Evolutionary conservation across 1,140 invertebrate species (phyloP).

Genomic region (Halyomorpha halys): DNA sequence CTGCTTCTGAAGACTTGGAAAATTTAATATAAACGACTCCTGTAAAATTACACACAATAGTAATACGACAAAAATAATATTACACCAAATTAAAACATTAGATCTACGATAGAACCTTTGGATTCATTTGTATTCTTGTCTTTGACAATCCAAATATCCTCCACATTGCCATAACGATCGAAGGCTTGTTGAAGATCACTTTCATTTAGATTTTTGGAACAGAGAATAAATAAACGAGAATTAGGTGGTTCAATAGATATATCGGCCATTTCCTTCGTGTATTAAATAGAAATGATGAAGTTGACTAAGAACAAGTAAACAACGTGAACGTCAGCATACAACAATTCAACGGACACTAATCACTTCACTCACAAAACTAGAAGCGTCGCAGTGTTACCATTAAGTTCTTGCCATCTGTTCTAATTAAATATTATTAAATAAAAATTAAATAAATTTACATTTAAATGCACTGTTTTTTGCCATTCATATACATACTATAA

Average conservation of each 20-base stretch:
- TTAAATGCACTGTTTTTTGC: too few relatives aligned
- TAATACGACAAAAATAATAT: slow-evolving; percentile 3
- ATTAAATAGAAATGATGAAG: too few relatives aligned
- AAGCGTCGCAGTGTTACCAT: too few relatives aligned
- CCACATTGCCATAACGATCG: slow-evolving; percentile 68
- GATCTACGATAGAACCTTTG: slow-evolving; percentile 53
- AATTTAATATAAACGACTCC: slow-evolving; percentile 74
- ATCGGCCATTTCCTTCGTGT: slow-evolving; percentile 12
- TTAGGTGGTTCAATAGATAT: slow-evolving; percentile 54
- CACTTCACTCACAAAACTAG: too few relatives aligned
- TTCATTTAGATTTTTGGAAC: slow-evolving; percentile 67
- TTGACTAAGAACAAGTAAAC: too few relatives aligned
- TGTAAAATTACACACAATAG: slow-evolving; percentile 35
- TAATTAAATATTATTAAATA: too few relatives aligned
- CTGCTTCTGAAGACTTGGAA: slow-evolving; percentile 74
- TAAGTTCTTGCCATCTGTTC: too few relatives aligned
- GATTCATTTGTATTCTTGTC: slow-evolving; percentile 72
- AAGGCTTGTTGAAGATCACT: slow-evolving; percentile 70
- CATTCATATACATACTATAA: too few relatives aligned
- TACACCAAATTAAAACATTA: neutral
- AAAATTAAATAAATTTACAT: too few relatives aligned
- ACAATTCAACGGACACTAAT: too few relatives aligned
- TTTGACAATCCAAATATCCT: slow-evolving; percentile 81
- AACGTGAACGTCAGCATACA: too few relatives aligned
- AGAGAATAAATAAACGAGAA: slow-evolving; percentile 77